A percentile compares a stretch with the other conserved stretches of the same genome.
Conservation (phyloP, 2,797 vertebrate species). For the Calcarius lapponicus region DNA sequence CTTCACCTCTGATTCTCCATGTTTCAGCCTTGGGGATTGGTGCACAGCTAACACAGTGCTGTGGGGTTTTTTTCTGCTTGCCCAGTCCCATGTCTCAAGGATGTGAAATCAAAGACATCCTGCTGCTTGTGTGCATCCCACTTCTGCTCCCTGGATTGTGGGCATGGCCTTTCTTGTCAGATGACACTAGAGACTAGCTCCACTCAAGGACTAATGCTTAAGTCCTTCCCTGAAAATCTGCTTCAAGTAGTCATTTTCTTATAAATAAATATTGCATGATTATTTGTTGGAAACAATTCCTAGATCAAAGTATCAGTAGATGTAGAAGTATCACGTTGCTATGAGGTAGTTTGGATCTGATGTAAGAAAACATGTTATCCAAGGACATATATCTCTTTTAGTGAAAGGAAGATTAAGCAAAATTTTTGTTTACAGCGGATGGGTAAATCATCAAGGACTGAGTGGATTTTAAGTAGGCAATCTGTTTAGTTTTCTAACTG, state of each 20-base stretch:
- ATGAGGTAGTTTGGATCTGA: background rate
- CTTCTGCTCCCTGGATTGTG: background rate
- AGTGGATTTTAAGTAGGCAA: background rate
- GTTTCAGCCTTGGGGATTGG: background rate
- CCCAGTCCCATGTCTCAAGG: background rate
- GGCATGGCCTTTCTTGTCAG: background rate
- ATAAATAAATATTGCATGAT: background rate
- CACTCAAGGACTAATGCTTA: background rate
- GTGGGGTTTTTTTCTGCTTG: background rate
- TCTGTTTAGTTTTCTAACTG: background rate
- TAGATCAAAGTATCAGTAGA: background rate
- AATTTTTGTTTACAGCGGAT: background rate
- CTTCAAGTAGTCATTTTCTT: background rate
- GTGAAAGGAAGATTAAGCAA: background rate
- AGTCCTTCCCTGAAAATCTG: background rate
- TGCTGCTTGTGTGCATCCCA: background rate
- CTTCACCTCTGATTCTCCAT: background rate
- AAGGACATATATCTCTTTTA: background rate
- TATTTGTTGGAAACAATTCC: background rate
- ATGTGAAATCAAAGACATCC: background rate
- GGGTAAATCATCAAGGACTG: background rate
- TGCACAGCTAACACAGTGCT: background rate
- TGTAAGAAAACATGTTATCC: background rate
- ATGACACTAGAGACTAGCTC: rapidly evolving
- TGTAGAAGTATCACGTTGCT: background rate